Base-by-base conservation (phyloP, 2,113 vertebrate species). In the Hemiscyllium ocellatum region DNA sequence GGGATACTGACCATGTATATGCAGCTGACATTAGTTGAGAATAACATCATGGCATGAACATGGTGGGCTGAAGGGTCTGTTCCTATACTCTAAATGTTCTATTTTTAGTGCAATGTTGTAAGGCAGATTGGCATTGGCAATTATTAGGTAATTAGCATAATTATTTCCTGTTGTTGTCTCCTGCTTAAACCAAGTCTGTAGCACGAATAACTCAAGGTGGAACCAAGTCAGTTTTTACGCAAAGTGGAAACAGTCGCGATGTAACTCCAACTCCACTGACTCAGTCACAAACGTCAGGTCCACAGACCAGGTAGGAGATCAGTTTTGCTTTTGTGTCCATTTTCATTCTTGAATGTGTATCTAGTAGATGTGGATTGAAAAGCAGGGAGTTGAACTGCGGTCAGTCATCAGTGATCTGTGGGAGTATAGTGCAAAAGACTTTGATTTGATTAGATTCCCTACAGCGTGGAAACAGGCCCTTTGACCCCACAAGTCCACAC, bases 231-330 rank as follows among this genome's bases (percentile, higher is more conserved):
- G 99, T 99, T 96, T 99, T 99, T 97, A 98, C 98, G 56, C 99
- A 99, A 97, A 99, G 98, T 6, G 99, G 99, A 42, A 99, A 99
- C 96, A 99, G 99, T 96, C 98, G 99, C 96, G 99, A 99, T 76
- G 98, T 99, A 96, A 98, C 98, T 95, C 99, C 99, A 96, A 96
- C 99, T 96, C 99, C 99, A 89, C 98, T 99, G 97, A 99, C 98
- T 98, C 98, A 99, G 97, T 98, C 98, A 66, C 99, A 99, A 97
- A 99, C 98, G 97, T 98, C 99, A 94, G 98, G 98, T 69, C 99
- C 99, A 96, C 99, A 99, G 97, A 99, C 98, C 96, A 99, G 99
- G 99, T 99, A 98, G 96, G 96, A 83, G 24, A 65, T 8, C 65
- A 68, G 61, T 33, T 29, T 76, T 76, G 29, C 72, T 29, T 8